Percentiles rank a stretch among this genome's conserved stretches.
phyloP scores from a whole-genome alignment of 35 echinoderm and acorn worm species.

The Apostichopus japonicus region DNA sequence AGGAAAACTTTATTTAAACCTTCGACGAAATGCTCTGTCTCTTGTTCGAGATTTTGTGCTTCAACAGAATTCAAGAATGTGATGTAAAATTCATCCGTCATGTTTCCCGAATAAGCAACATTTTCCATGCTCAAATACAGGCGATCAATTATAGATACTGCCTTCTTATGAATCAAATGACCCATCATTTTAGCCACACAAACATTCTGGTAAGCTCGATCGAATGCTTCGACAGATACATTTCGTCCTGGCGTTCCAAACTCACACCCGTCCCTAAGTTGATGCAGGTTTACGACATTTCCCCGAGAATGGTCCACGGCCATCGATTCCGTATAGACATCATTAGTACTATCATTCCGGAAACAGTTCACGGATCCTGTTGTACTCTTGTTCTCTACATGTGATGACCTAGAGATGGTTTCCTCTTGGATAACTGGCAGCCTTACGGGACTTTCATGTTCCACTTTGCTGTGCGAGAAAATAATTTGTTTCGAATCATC shows the following conservation, averaged over 20 bases:
- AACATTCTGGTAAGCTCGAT: slow-evolving; percentile 18
- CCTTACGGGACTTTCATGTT: not conserved
- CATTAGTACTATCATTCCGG: not conserved
- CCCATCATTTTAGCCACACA: not conserved
- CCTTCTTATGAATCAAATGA: slow-evolving; percentile 25
- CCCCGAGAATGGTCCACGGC: not conserved
- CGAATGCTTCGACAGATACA: not conserved
- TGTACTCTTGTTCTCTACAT: not conserved
- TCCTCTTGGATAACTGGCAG: not conserved
- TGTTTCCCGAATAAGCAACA: not conserved
- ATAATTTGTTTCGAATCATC: too few species aligned
- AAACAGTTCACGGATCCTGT: not conserved
- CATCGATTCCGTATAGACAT: not conserved
- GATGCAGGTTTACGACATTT: not conserved
- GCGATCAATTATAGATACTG: not conserved
- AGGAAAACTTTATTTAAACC: not conserved
- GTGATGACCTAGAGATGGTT: not conserved
- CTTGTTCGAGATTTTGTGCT: not conserved
- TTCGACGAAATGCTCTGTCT: not conserved
- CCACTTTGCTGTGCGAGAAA: not conserved
- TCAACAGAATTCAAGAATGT: slow-evolving; percentile 19
- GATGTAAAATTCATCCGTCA: not conserved
- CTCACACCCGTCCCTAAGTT: not conserved
- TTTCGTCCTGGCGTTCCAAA: not conserved
- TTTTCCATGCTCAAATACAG: slow-evolving; percentile 1